These are phyloP conservation scores for Ormyrus pomaceus DNA, from an alignment of 2,888 invertebrate species.

Conservation along the genomic window DNA sequence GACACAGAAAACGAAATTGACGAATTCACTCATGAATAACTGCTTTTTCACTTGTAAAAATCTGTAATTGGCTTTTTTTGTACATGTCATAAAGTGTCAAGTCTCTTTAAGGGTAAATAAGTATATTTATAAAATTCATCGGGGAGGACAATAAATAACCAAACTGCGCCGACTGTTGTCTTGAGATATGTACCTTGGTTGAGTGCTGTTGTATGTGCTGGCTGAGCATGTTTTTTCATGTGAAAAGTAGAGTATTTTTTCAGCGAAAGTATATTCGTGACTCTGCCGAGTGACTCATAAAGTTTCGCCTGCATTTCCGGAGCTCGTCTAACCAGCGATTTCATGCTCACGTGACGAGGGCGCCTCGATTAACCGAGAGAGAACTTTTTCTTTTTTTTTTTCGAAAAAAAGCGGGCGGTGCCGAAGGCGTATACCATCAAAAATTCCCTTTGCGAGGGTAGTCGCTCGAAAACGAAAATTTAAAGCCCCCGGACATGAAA, in stretches of 20 bases:
- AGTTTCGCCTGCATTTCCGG: slow-evolving; percentile 39
- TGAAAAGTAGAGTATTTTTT: slow-evolving; percentile 31
- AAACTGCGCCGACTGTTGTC: slow-evolving; percentile 50
- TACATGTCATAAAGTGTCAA: too few species aligned
- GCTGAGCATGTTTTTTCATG: slow-evolving; percentile 69
- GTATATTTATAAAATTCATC: neutral
- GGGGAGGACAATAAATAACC: slow-evolving; percentile 4
- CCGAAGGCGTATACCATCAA: neutral
- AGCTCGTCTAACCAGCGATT: slow-evolving; percentile 9
- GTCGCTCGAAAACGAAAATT: slow-evolving; percentile 15
- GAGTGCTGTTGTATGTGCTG: slow-evolving; percentile 76
- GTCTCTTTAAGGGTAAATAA: too few species aligned
- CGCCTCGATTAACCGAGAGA: too few species aligned
- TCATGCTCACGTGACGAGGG: slow-evolving; percentile 28
- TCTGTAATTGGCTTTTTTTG: too few species aligned
- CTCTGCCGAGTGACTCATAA: slow-evolving; percentile 46
- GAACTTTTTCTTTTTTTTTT: too few species aligned
- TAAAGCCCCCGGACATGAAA: slow-evolving; percentile 15
- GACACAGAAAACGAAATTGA: too few species aligned
- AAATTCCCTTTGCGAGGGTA: slow-evolving; percentile 15
- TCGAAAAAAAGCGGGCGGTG: neutral
- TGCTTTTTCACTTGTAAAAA: too few species aligned
- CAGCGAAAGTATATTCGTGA: slow-evolving; percentile 53
- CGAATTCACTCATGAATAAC: too few species aligned
- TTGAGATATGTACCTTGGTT: slow-evolving; percentile 74